Percentiles rank a stretch among this genome's conserved stretches.
These are phyloP conservation scores for Calephelis virginiensis DNA, from an alignment of 1,140 invertebrate species.

Conservation along the genomic window DNA sequence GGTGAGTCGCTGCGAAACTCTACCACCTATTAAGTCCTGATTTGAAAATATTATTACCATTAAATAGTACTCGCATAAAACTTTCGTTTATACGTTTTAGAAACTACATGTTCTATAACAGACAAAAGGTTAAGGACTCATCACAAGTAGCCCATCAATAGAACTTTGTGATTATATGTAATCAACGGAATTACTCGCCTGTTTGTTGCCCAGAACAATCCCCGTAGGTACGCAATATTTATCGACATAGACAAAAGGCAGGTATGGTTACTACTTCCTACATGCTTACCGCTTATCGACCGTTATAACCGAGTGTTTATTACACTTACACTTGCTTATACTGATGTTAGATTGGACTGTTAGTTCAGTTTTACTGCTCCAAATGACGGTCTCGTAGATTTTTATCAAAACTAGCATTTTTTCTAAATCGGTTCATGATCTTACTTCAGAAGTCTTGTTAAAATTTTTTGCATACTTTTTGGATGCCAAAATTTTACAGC, in stretches of 20 bases:
- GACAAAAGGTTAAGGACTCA: not conserved
- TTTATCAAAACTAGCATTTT: no score
- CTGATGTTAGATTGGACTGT: not conserved
- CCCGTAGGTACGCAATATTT: constrained; percentile 6
- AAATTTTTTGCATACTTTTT: no score
- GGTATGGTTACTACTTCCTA: not conserved
- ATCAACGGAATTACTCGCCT: constrained; percentile 25
- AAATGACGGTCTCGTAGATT: not conserved
- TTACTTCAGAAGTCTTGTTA: no score
- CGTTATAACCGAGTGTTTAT: constrained; percentile 9
- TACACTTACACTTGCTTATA: not conserved
- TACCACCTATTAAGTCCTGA: no score
- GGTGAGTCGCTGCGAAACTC: no score
- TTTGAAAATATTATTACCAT: no score
- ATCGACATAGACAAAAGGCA: not conserved
- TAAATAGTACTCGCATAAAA: not conserved
- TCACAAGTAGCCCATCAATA: constrained; percentile 20
- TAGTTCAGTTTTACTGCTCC: not conserved
- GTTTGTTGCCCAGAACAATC: constrained; percentile 16
- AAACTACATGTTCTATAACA: not conserved
- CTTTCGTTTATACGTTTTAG: not conserved
- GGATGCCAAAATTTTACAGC: no score
- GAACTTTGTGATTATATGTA: constrained; percentile 30
- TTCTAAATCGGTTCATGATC: no score
- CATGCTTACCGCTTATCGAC: constrained; percentile 1